These are phyloP conservation scores for Bombyx mori DNA, from an alignment of 1,140 invertebrate species.

Conservation along the genomic window ASM3026992v2 NC_085107.1:20146501-20147000, in stretches of 20 bases:
- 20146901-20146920: too few relatives aligned
- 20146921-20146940: too few relatives aligned
- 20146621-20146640: slow-evolving; percentile 44
- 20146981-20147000: too few relatives aligned
- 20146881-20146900: too few relatives aligned
- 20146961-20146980: too few relatives aligned
- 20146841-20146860: slow-evolving; percentile 16
- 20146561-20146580: slow-evolving; percentile 62
- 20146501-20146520: slow-evolving; percentile 56
- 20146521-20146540: slow-evolving; percentile 61
- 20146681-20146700: slow-evolving; percentile 53
- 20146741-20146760: slow-evolving; percentile 60
- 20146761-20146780: slow-evolving; percentile 56
- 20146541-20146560: slow-evolving; percentile 62
- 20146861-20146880: too few relatives aligned
- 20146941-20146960: too few relatives aligned
- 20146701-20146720: slow-evolving; percentile 49
- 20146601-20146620: slow-evolving; percentile 63
- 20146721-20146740: slow-evolving; percentile 23
- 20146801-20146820: slow-evolving; percentile 62
- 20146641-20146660: slow-evolving; percentile 60
- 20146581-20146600: slow-evolving; percentile 56
- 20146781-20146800: slow-evolving; percentile 60
- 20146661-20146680: slow-evolving; percentile 54
- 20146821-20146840: slow-evolving; percentile 34